Base-by-base conservation (phyloP, 2,888 invertebrate genomes). In the Sesia apiformis region DNA sequence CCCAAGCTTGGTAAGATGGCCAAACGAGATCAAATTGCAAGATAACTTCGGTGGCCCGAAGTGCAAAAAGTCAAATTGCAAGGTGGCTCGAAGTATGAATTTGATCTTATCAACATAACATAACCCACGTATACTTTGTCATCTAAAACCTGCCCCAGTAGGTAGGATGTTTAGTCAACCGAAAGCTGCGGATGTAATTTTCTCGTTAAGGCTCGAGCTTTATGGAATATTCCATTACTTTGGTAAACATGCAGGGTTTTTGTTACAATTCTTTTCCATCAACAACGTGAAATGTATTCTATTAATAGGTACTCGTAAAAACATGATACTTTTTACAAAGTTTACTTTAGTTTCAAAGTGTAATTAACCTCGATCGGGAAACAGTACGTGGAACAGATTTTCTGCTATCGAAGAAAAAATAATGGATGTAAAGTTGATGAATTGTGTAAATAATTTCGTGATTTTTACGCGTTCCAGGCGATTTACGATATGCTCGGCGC, bases 401-500 rank as follows among this genome's bases (percentile, higher is more conserved):
- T 46, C 23, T 46, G 46, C 23, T 2, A 23, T 23, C 23, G 23
- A 23, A 23, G 23, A 23, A 23, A 23, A 23, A 23, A 23, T 23
- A 23, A 23, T 23, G 23, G 3, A 42, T 42, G 42, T 42, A 2
- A 5, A 42, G 23, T 42, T 50, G 39, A 50, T 40, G 43, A 46
- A 42, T 43, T 43, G 40, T 8, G 39, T 42, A 53, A 7, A 49
- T 5, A 42, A 49, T 43, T 40, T 4, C 6, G 46, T 46, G 49
- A 5, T 53, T 58, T 53, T 49, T 50, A 6, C n/a, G 5, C 23
- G n/a, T 85, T 91, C 51, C 92, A 99, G 99, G 99, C 99, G 64
- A 99, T 99, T 88, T 99, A 99, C 90, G 98, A 98, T 85, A 99
- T 99, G 99, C 92, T 99, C 70, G 99, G 99, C 56, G 98, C 98